Evolutionary conservation across 2,113 vertebrate genomes (phyloP).

Genomic region (Tylochromis polylepis): DNA sequence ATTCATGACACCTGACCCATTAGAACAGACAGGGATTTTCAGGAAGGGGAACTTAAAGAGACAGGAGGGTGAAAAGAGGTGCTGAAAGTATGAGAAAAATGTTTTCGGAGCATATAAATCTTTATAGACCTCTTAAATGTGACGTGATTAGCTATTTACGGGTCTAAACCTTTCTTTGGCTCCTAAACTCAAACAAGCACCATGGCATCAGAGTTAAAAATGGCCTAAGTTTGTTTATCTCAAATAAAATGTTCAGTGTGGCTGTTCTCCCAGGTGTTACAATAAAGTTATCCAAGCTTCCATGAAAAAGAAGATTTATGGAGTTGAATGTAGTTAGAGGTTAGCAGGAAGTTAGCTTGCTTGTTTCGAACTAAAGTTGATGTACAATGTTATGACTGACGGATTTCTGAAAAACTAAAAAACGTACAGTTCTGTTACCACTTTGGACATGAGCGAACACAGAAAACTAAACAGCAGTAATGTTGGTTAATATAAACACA

Average conservation of each 20-base stretch:
- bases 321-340: fast-evolving
- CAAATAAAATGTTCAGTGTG: fast-evolving
- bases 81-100: too few species aligned
- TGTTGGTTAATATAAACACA: neutral
- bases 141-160: neutral
- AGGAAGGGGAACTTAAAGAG: too few species aligned
- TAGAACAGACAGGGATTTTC: too few species aligned
- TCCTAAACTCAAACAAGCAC: too few species aligned
- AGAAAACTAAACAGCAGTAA: neutral
- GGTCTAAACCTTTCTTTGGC: neutral
- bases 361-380: too few species aligned
- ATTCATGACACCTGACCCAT: too few species aligned
- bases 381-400: too few species aligned
- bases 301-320: too few species aligned
- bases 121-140: fast-evolving
- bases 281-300: neutral
- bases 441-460: too few species aligned
- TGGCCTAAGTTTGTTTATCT: neutral
- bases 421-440: too few species aligned
- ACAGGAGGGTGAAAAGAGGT: neutral
- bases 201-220: neutral
- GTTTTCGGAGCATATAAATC: fast-evolving
- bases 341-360: too few species aligned
- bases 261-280: neutral
- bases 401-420: too few species aligned